These are phyloP conservation scores for Falcunculus frontatus DNA, from an alignment of 2,113 vertebrate species.

Conservation along the genomic window DNA sequence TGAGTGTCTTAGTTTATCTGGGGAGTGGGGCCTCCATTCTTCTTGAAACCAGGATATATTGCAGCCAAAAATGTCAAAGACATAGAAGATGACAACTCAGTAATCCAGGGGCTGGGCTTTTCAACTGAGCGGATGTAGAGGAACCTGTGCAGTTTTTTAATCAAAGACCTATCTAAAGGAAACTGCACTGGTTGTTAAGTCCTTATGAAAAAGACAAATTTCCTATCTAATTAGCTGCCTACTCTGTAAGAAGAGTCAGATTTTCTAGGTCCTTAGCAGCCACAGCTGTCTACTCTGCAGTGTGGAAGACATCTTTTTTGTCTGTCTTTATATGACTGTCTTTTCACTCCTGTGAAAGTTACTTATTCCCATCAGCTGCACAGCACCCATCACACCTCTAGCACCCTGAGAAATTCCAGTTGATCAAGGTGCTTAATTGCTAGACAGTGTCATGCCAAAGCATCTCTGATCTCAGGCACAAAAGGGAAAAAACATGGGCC, in stretches of 20 bases:
- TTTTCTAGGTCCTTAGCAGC: neutral
- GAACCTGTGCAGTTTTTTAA: neutral
- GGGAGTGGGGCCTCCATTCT: neutral
- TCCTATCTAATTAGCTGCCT: neutral
- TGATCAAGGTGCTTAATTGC: neutral
- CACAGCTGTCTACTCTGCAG: neutral
- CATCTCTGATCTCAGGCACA: neutral
- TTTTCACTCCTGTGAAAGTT: neutral
- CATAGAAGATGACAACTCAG: neutral
- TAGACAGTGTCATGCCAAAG: neutral
- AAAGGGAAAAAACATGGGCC: neutral
- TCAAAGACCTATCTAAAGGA: neutral
- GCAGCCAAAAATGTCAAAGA: neutral
- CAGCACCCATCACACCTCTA: neutral
- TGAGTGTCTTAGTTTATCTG: neutral
- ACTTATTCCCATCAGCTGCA: neutral
- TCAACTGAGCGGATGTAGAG: neutral
- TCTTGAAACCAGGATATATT: neutral
- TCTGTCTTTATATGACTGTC: neutral
- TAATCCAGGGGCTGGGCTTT: neutral
- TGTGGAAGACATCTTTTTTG: neutral
- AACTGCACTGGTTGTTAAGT: neutral
- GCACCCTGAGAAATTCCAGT: neutral
- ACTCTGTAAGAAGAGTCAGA: neutral
- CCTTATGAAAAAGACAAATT: neutral